Evolutionary conservation across 53 echinoderm and acorn worm genomes (phyloP), one percentile per base, ranked within the genome.

Genomic region (Holothuria leucospilota): DNA sequence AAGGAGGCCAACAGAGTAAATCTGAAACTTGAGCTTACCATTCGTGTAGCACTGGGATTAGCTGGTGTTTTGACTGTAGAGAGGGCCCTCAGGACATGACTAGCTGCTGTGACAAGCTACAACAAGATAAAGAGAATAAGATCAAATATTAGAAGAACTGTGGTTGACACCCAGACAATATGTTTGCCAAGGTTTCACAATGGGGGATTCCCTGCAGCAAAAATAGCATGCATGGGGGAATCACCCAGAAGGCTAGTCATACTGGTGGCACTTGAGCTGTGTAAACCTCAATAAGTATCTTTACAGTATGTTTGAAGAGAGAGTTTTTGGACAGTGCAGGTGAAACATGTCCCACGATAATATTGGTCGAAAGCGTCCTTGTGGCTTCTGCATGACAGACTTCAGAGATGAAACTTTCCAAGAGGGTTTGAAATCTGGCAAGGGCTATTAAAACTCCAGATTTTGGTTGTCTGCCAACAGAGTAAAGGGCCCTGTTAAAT

Each of bases 41-140:
- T 85, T 92, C 95, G 92, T 38, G 92, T 95, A 51, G 95, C 90
- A 46, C 88, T 86, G 14, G 92, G 86, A 82, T 99, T 95, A 27
- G 88, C 75, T 79, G 78, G 74, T 68, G 99, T 95, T 69, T 88
- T 93, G 60, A 92, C 95, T 70, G 93, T 88, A 52, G 93, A 92
- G 40, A 99, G 85, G 27, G 95, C 93, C 75, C 94, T 90, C 21
- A 98, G 95, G 42, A 95, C 92, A 13, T 93, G 93, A 62, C 92
- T 90, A 13, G 95, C 95, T 85, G 91, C 90, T 4, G 92, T 88
- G 67, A 99, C 69, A 84, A 93, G 92, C 99, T 99, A 85, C 40
- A 89, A 72, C 13, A 77, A 38, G 77, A 64, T 29, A 70, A 56
- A 56, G 53, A 34, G 79, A 68, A 89, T 39, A 29, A 51, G 51